Base-by-base conservation (phyloP, 2,113 vertebrate genomes). In the Heliornis fulica region DNA sequence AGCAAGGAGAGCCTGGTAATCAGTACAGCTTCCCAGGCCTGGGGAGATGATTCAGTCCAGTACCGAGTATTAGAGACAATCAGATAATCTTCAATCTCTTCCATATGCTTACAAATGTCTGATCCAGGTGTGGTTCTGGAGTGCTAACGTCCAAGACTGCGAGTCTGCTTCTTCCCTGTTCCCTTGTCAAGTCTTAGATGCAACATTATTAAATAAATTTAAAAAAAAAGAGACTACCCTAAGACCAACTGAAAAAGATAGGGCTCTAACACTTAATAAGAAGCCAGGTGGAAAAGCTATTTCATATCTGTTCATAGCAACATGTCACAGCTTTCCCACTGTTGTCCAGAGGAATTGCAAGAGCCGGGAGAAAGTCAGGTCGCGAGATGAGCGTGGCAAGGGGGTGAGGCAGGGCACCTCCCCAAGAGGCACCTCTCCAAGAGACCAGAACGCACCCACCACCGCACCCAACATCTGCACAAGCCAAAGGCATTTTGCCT, bases 221-320 rank as follows among this genome's bases (percentile, higher is more conserved):
- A n/a, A 28, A 57, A 51, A 92, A 74, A 72, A 72, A 70, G 57
- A 22, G 0, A 36, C 81, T 85, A 86, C 87, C 82, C 45, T 54
- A 89, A 5, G 15, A 90, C 70, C 63, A 66, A 70, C 1, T 34
- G 93, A 91, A 94, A 90, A 92, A 96, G 91, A 89, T 93, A 93
- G 78, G 38, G 34, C 38, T 88, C 20, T 89, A 93, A 91, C 90
- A 97, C 88, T 78, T 96, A 94, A 83, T 94, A 93, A 95, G 88
- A 87, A 77, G 26, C 46, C 92, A 96, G 80, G 86, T 93, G 94
- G 77, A 77, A 96, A 95, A 94, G 29, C 79, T 83, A 93, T 97
- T 96, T 93, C 26, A 41, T 82, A 75, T 78, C 60, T 91, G 41
- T 69, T 89, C 68, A 56, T 10, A 87, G 85, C 70, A 92, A 53